A percentile compares a stretch with the other conserved stretches of the same genome.
phyloP scores from a whole-genome alignment of 1,140 invertebrate species.

The Stegodyphus mimosarum region DNA sequence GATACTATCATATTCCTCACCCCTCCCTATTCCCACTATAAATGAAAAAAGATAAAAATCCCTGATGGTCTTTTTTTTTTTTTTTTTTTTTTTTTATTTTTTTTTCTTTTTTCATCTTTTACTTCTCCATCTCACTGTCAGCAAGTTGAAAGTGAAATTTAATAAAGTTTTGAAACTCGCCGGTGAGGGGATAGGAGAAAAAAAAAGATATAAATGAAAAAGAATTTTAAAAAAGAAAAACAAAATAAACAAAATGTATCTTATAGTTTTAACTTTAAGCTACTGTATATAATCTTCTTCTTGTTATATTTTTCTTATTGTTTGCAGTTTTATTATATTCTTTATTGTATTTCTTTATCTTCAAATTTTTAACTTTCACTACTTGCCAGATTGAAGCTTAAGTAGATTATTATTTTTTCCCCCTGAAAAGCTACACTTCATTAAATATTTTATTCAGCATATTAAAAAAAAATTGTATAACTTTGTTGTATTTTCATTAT shows the following conservation, averaged over 20 bases:
- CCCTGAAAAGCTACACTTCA: too few species aligned
- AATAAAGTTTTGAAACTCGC: constrained; percentile 49
- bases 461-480: too few species aligned
- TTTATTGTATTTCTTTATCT: not conserved
- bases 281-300: constrained; percentile 26
- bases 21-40: not conserved
- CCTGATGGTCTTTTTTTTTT: constrained; percentile 5
- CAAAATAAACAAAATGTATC: not conserved
- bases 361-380: too few species aligned
- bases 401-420: too few species aligned
- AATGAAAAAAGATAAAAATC: constrained; percentile 10
- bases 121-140: constrained; percentile 9
- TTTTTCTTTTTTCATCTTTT: not conserved
- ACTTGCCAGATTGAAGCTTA: too few species aligned
- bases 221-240: not conserved
- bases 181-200: not conserved
- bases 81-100: constrained; percentile 4
- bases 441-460: too few species aligned
- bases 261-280: not conserved
- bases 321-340: constrained; percentile 15
- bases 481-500: too few species aligned
- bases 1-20: constrained; percentile 2
- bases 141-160: constrained; percentile 56
- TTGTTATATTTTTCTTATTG: constrained; percentile 10
- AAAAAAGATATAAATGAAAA: not conserved